Evolutionary conservation across 2,797 vertebrate species (phyloP).

Genomic region (Iguana delicatissima): DNA sequence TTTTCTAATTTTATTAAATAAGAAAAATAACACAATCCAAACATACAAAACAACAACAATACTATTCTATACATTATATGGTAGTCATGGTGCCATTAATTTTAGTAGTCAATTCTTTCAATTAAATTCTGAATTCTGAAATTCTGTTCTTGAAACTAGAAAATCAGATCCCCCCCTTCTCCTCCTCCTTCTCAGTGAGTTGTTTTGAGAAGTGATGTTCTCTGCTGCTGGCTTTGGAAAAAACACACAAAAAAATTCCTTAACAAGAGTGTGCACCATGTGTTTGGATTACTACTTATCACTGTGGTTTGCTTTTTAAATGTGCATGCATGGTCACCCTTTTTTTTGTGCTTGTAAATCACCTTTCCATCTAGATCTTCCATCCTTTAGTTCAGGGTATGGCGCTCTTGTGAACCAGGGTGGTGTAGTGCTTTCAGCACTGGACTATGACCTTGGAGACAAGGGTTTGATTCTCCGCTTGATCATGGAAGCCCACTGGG

Average conservation of each 20-base stretch:
- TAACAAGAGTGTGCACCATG: background rate
- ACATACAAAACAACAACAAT: too few species aligned
- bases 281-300: background rate
- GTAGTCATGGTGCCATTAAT: background rate
- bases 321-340: background rate
- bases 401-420: background rate
- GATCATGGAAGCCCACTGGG: too few species aligned
- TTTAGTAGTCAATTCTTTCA: background rate
- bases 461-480: too few species aligned
- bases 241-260: background rate
- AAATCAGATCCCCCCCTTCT: too few species aligned
- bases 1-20: too few species aligned
- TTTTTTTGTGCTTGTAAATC: background rate
- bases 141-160: constrained; percentile 2
- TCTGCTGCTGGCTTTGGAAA: too few species aligned
- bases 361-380: background rate
- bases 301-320: background rate
- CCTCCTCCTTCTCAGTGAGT: too few species aligned
- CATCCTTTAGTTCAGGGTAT: background rate
- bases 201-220: background rate
- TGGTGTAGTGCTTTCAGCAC: too few species aligned
- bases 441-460: too few species aligned
- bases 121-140: background rate
- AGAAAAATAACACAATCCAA: too few species aligned
- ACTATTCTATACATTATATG: background rate